Base-by-base conservation (phyloP, 1,140 invertebrate genomes). In the Zophobas morio region DNA sequence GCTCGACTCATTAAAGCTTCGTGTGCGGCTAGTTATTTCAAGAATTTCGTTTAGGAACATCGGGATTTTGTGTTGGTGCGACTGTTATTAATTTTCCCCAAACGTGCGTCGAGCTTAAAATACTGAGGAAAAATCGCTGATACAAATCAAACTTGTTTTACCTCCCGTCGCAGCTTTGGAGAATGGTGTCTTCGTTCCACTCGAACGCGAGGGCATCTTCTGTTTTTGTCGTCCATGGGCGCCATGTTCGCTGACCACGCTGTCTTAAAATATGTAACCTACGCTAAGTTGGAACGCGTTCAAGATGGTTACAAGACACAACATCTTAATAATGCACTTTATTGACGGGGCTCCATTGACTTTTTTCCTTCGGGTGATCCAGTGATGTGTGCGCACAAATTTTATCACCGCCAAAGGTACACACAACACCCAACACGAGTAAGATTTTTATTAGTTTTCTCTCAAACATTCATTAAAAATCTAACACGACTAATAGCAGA, bases 91-190 rank as follows among this genome's bases (percentile, higher is more conserved):
- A 72, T 72, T 72, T 42, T 72, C 39, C 37, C n/a, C 3, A 51
- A 51, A 51, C 20, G n/a, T 51, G 20, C 49, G 49, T 4, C 49
- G 4, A 46, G 42, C 3, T 8, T 4, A 46, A 8, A 46, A 46
- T 4, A n/a, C 20, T 36, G 39, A n/a, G 37, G 42, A 66, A 66
- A 66, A 40, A 66, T 42, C 51, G 46, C 1, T 33, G 42, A 77
- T 57, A 77, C 77, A 74, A 80, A 80, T 80, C 54, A 82, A 82
- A 81, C 81, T 78, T 63, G 80, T 82, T 82, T 79, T 78, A 78
- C 78, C 80, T 74, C 71, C 76, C 57, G 74, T 76, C 79, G 70
- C 71, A 46, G 57, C 56, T 73, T 63, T 32, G 35, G 71, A 66
- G 66, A 76, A 54, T 63, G 47, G 70, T 5, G 35, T 66, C 40